Evolutionary conservation across 2,113 vertebrate genomes (phyloP).

Genomic region (Isichthys henryi): DNA sequence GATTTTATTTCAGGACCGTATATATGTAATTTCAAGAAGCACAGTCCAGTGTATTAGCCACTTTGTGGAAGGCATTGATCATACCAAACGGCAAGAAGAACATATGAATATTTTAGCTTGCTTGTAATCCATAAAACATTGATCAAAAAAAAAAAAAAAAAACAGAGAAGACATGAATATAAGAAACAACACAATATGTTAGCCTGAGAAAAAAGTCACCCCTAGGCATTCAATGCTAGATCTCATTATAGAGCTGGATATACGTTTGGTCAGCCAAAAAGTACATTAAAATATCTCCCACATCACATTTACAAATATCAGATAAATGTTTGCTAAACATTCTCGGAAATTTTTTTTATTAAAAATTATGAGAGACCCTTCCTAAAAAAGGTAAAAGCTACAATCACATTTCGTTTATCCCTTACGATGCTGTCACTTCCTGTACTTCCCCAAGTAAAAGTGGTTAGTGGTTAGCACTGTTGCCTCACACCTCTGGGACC

Average conservation of each 20-base stretch:
- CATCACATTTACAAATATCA: constrained; percentile 17
- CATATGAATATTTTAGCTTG: constrained; percentile 43
- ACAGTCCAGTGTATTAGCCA: constrained; percentile 31
- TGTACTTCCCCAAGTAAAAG: background rate
- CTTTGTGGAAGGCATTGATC: constrained; percentile 39
- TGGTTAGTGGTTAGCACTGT: too few species aligned
- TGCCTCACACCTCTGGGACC: too few species aligned
- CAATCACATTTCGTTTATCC: background rate
- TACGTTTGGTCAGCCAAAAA: constrained; percentile 24
- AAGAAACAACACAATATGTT: constrained; percentile 29
- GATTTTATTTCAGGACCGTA: constrained; percentile 26
- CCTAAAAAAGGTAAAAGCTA: background rate
- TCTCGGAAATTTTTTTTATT: too few species aligned
- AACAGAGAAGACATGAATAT: constrained; percentile 36
- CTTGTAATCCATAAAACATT: constrained; percentile 37
- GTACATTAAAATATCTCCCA: constrained; percentile 22
- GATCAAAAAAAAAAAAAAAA: constrained; percentile 42
- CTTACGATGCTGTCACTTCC: background rate
- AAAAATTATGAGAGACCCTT: background rate
- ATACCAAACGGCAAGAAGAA: constrained; percentile 38
- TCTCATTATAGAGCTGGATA: constrained; percentile 31
- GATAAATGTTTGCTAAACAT: constrained; percentile 32
- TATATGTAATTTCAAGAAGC: constrained; percentile 35
- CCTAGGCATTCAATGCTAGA: constrained; percentile 23
- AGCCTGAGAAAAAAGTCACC: constrained; percentile 26